phyloP scores from a whole-genome alignment of 1,140 invertebrate species.

The Pissodes strobi region DNA sequence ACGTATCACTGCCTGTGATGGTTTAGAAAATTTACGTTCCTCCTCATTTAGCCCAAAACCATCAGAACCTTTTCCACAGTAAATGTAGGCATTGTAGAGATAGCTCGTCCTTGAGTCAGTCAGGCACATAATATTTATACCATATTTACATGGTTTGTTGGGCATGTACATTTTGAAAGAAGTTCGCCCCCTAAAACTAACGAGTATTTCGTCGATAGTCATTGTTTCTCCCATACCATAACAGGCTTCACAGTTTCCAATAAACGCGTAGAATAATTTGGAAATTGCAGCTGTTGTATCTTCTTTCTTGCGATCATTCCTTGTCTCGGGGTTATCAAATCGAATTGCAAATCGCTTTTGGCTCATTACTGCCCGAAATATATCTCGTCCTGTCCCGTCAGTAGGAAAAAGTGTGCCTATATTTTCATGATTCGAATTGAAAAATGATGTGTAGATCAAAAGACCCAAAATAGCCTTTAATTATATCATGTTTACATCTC shows the following conservation, averaged over 20 bases:
- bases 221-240: conserved; percentile 5
- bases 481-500: background rate
- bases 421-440: conserved; percentile 13
- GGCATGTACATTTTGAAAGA: conserved; percentile 33
- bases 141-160: conserved; percentile 24
- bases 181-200: conserved; percentile 22
- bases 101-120: conserved; percentile 18
- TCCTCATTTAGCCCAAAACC: conserved; percentile 10
- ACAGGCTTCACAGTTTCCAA: conserved; percentile 5
- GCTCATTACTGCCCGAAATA: too few species aligned
- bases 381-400: conserved; percentile 22
- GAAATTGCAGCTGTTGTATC: conserved; percentile 10
- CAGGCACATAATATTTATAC: conserved; percentile 26
- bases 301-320: conserved; percentile 4
- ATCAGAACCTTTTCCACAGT: conserved; percentile 24
- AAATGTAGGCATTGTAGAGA: conserved; percentile 24
- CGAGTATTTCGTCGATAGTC: conserved; percentile 28
- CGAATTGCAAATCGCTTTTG: conserved; percentile 14
- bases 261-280: conserved; percentile 20
- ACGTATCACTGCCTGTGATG: conserved; percentile 44
- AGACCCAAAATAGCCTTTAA: conserved; percentile 22
- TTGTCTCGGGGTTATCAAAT: conserved; percentile 17
- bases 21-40: conserved; percentile 11
- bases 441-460: conserved; percentile 9
- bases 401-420: conserved; percentile 14